Evolutionary conservation across 2,888 invertebrate genomes (phyloP).

Genomic region (Sphaeridia pumilis): DNA sequence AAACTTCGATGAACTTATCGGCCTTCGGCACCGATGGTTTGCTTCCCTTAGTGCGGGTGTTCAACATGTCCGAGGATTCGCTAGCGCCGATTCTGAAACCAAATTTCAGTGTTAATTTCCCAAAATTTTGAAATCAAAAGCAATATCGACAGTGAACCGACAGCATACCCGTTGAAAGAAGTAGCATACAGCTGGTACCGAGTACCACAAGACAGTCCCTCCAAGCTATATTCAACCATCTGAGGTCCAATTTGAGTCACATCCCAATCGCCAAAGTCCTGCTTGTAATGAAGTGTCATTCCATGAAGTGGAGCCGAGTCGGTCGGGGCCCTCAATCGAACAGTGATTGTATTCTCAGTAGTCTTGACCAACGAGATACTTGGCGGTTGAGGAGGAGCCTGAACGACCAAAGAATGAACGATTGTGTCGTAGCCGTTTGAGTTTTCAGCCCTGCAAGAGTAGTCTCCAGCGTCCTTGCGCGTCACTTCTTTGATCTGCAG

Average conservation of each 20-base stretch:
- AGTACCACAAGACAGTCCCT: constrained; percentile 81
- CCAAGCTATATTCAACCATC: constrained; percentile 67
- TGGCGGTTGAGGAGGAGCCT: constrained; percentile 64
- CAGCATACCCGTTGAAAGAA: constrained; percentile 70
- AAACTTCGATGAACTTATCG: constrained; percentile 78
- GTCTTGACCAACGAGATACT: constrained; percentile 61
- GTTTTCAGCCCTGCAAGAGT: constrained; percentile 53
- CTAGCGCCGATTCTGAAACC: constrained; percentile 72
- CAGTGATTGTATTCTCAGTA: constrained; percentile 60
- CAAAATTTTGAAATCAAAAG: not conserved
- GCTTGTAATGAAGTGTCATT: constrained; percentile 83
- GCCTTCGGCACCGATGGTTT: constrained; percentile 88
- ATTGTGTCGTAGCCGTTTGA: constrained; percentile 33
- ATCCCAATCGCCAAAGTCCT: constrained; percentile 90
- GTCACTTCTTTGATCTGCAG: constrained; percentile 80
- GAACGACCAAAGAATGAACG: constrained; percentile 35
- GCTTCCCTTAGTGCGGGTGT: constrained; percentile 80
- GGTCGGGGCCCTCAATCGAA: constrained; percentile 58
- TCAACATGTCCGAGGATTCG: constrained; percentile 75
- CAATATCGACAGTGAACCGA: too few relatives aligned
- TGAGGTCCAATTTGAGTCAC: constrained; percentile 51
- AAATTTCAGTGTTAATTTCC: too few relatives aligned
- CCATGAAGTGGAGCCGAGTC: constrained; percentile 79
- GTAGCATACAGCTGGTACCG: constrained; percentile 86
- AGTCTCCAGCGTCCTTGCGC: constrained; percentile 83